Base-by-base conservation (phyloP, 2,113 vertebrate species). In the Tricholaema leucomelas region DNA sequence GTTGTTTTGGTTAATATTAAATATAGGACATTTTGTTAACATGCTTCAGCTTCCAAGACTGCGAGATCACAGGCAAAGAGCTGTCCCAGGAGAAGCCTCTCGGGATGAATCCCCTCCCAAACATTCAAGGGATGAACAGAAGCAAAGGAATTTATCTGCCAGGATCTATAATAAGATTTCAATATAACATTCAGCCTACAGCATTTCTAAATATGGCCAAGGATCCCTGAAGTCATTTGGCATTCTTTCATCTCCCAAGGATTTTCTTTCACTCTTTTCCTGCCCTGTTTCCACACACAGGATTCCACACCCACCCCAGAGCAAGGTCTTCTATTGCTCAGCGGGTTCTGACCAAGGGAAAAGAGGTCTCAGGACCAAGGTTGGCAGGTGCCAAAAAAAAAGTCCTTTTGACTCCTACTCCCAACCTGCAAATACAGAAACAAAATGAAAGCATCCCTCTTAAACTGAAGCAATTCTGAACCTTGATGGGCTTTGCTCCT, bases 141-240 rank as follows among this genome's bases (percentile, higher is more conserved):
- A 81, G 92, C 81, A 76, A 75, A 92, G 81, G 94, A 96, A 96
- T 95, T 95, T 90, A 88, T 91, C 89, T 88, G 91, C 83, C 92
- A 73, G 63, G 87, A 94, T 95, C 95, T 92, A 95, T 91, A 94
- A 92, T 94, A 96, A 96, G 92, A 85, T 95, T 94, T 87, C 92
- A 87, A 95, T 92, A 89, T 91, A 94, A 93, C 90, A 82, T 91
- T 94, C 93, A 94, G 94, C 93, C 92, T 96, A 95, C 93, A 95
- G 94, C 88, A 95, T 92, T 96, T 92, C 93, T 96, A 96, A 94
- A 95, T 95, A 94, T 91, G 92, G 94, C 96, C 88, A 96, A 95
- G 90, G 86, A 93, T 81, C 91, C 79, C 92, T 81, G 81, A 50
- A 96, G 96, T 79, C 93, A 94, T 91, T 96, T 95, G 93, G 86